Conservation (phyloP, 2,797 vertebrate genomes). For the Octomys mimax region DNA sequence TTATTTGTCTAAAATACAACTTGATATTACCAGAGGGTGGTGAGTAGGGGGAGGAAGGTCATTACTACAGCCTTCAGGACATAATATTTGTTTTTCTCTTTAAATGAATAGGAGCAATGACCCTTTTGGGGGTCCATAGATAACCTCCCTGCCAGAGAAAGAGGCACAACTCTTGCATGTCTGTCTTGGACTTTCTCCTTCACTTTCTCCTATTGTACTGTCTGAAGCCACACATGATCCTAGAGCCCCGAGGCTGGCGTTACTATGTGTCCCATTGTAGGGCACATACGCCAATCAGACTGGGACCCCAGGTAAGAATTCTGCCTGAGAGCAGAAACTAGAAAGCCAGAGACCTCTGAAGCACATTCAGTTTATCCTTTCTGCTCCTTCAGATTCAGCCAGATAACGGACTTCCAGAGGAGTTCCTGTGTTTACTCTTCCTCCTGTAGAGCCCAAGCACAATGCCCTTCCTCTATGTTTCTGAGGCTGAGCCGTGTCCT, state of each 20-base stretch:
- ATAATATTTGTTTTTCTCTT: not conserved
- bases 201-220: not conserved
- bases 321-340: not conserved
- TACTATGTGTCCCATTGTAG: not conserved
- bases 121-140: too few relatives aligned
- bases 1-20: not conserved
- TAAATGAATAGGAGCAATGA: not conserved
- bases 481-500: not conserved
- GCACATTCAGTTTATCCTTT: not conserved
- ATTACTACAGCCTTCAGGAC: not conserved
- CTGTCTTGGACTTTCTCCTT: not conserved
- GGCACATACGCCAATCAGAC: not conserved
- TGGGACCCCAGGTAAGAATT: not conserved
- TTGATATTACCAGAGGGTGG: not conserved
- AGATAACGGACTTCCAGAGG: not conserved
- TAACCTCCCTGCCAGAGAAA: not conserved
- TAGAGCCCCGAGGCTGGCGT: not conserved
- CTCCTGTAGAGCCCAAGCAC: not conserved
- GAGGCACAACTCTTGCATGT: not conserved
- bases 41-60: not conserved
- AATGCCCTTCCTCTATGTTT: not conserved
- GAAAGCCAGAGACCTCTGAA: not conserved
- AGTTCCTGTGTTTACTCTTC: not conserved
- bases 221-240: not conserved
- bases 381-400: not conserved